These are phyloP conservation scores for Ctena decussata DNA, from an alignment of 2,888 invertebrate species.

Conservation along the genomic window DNA sequence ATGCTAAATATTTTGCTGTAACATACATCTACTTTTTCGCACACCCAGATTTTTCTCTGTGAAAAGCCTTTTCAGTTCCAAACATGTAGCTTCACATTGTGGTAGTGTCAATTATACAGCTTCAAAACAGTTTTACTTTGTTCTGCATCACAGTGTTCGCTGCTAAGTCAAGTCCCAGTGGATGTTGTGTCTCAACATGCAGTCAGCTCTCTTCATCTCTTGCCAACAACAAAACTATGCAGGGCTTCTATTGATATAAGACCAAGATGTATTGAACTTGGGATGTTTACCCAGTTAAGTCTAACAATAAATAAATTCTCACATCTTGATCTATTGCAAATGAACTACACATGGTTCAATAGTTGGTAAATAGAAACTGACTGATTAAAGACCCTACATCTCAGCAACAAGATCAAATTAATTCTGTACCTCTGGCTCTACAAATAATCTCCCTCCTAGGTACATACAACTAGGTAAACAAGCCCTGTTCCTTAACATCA, in stretches of 20 bases:
- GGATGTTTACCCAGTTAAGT: slow-evolving; percentile 15
- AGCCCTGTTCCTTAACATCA: not conserved
- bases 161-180: no score
- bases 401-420: slow-evolving; percentile 7
- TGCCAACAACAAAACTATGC: slow-evolving; percentile 8
- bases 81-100: no score
- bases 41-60: no score
- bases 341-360: not conserved
- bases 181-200: not conserved
- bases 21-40: no score
- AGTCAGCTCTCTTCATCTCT: not conserved
- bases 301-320: slow-evolving; percentile 14
- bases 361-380: slow-evolving; percentile 5
- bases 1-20: no score
- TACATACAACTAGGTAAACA: not conserved
- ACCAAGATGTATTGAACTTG: slow-evolving; percentile 2
- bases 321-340: slow-evolving; percentile 2
- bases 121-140: no score
- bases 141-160: no score
- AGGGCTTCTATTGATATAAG: slow-evolving; percentile 13
- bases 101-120: no score
- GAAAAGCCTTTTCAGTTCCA: no score
- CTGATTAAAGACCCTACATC: slow-evolving; percentile 11
- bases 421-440: slow-evolving; percentile 5
- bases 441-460: slow-evolving; percentile 14